These are phyloP conservation scores for Labeo calbasu DNA, from an alignment of 2,797 vertebrate genomes.

Conservation along the genomic window DNA sequence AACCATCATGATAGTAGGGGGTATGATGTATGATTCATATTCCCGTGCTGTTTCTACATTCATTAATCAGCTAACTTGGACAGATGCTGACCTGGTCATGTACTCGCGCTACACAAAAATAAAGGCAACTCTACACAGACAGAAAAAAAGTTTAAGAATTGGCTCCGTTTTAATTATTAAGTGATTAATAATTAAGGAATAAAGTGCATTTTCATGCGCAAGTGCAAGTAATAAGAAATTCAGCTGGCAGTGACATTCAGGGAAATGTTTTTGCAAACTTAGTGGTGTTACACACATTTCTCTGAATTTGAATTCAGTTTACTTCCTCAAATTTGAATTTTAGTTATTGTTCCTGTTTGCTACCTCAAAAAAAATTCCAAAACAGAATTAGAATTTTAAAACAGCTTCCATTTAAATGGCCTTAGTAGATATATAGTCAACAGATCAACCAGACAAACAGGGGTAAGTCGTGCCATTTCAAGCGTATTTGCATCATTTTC, in stretches of 20 bases:
- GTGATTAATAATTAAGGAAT: no score
- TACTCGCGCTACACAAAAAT: background rate
- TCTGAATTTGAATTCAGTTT: background rate
- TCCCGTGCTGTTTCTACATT: constrained; percentile 4
- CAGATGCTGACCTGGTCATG: constrained; percentile 16
- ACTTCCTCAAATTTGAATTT: background rate
- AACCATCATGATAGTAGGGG: constrained; percentile 1
- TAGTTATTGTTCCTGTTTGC: background rate
- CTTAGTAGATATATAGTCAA: background rate
- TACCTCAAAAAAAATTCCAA: background rate
- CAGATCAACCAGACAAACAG: background rate
- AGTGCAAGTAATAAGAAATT: background rate
- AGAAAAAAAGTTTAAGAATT: background rate
- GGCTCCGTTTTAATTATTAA: background rate
- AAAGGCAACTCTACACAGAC: background rate
- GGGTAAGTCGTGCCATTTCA: background rate
- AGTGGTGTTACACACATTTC: background rate
- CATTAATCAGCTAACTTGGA: constrained; percentile 24
- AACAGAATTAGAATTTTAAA: background rate
- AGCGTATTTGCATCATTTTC: background rate
- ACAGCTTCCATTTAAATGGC: background rate
- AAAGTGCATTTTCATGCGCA: background rate
- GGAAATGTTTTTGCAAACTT: background rate
- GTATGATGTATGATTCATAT: constrained; percentile 31
- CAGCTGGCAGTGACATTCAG: background rate